Conservation (phyloP, 2,797 vertebrate species). For the Neomorphus geoffroyi region DNA sequence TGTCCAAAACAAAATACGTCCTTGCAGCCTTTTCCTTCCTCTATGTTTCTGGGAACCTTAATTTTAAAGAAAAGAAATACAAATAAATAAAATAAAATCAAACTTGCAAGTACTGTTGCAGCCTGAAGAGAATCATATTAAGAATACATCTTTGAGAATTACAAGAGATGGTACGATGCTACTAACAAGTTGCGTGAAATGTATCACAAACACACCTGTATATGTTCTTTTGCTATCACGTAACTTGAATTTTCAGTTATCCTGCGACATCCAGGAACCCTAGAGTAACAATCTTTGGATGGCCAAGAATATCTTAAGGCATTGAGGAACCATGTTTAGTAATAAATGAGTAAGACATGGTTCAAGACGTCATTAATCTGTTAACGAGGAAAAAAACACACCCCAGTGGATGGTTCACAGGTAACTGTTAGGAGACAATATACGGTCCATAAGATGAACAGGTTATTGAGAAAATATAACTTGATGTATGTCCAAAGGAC, state of each 20-base stretch:
- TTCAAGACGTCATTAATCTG: not conserved
- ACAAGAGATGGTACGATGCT: not conserved
- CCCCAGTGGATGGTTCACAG: not conserved
- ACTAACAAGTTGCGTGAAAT: not conserved
- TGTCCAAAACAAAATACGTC: not conserved
- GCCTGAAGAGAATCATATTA: not conserved
- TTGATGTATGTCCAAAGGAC: not conserved
- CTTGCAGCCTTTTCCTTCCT: not conserved
- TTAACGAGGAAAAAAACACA: not conserved
- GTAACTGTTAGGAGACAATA: not conserved
- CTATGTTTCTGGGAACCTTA: not conserved
- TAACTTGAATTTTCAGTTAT: not conserved
- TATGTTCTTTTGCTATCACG: not conserved
- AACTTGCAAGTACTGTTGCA: not conserved
- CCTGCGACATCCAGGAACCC: not conserved
- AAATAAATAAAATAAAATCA: no score
- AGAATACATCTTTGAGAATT: not conserved
- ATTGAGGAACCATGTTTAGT: not conserved
- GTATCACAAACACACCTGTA: rapidly evolving
- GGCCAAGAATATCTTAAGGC: not conserved
- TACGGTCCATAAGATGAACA: not conserved
- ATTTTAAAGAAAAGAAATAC: not conserved
- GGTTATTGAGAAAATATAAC: not conserved
- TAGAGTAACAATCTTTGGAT: not conserved
- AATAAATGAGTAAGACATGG: not conserved